Evolutionary conservation across 2,113 vertebrate genomes (phyloP).

Genomic region (Zosterops lateralis): DNA sequence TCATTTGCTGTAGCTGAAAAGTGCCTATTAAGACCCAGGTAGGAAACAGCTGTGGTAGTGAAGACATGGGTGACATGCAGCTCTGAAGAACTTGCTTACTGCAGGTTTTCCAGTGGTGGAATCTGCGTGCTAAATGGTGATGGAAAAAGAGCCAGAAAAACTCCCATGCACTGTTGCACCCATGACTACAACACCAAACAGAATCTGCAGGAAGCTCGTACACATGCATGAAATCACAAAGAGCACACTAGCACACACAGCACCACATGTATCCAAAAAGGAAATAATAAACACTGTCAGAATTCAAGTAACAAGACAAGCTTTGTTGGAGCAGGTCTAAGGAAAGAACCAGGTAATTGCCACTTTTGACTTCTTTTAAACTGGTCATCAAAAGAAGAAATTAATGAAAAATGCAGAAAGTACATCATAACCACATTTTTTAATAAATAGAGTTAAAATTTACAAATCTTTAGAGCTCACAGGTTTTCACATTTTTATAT

Average conservation of each 20-base stretch:
- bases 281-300: neutral
- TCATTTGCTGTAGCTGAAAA: neutral
- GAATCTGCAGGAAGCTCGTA: neutral
- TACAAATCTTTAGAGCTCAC: neutral
- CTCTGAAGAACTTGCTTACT: slow-evolving; percentile 62
- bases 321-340: neutral
- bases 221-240: neutral
- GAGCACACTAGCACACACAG: neutral
- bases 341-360: neutral
- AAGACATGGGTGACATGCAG: neutral
- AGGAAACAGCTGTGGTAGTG: neutral
- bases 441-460: neutral
- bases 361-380: neutral
- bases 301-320: neutral
- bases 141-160: slow-evolving; percentile 48
- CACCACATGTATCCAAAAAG: accelerated
- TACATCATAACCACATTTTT: neutral
- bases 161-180: neutral
- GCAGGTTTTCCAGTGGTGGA: slow-evolving; percentile 67
- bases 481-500: neutral
- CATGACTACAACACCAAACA: neutral
- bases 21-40: neutral
- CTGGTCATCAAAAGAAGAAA: neutral
- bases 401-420: neutral
- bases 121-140: slow-evolving; percentile 43